Evolutionary conservation across 2,888 invertebrate species (phyloP), one percentile per base, ranked within the genome.

Genomic region (Harpagoxenus sublaevis): DNA sequence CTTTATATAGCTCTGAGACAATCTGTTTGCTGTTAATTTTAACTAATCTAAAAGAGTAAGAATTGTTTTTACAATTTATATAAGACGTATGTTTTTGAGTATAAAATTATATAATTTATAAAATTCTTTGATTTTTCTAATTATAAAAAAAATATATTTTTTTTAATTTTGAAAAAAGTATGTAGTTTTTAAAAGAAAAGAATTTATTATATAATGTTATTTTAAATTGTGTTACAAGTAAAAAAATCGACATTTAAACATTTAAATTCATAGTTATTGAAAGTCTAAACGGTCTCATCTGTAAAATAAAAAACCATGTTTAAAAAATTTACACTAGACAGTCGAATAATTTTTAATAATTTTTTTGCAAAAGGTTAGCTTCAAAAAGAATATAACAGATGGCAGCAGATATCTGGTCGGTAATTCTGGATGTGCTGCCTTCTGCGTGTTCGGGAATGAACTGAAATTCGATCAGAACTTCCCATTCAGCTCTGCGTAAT

Each of bases 341-440:
- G n/a, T 60, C 1, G 3, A 42, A 74, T 60, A 10, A 28, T 48
- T 77, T 79, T 68, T 53, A 65, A 86, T 51, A 84, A 81, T 77
- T 18, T 35, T 81, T 86, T 63, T 18, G 74, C 42, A 75, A 83
- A 55, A 83, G 48, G 18, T 9, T 2, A 70, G 48, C 85, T 90
- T 89, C 71, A 8, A 18, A 0, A 0, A 1, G 8, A 1, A 2
- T n/a, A 73, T 71, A 68, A 91, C 77, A 94, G 95, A 94, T 94
- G 95, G 94, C 94, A 92, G 91, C 89, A 92, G 86, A 60, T 62
- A 86, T 87, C 83, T 87, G 74, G 94, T 94, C 94, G 94, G 94
- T 94, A 94, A 94, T 93, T 92, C 91, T 92, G 88, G 90, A 92
- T 88, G 94, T 94, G 94, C 94, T 94, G 94, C 94, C 94, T 90